Evolutionary conservation across 2,113 vertebrate genomes (phyloP), one percentile per base, ranked within the genome.

Genomic region (Hippocampus guttulatus): DNA sequence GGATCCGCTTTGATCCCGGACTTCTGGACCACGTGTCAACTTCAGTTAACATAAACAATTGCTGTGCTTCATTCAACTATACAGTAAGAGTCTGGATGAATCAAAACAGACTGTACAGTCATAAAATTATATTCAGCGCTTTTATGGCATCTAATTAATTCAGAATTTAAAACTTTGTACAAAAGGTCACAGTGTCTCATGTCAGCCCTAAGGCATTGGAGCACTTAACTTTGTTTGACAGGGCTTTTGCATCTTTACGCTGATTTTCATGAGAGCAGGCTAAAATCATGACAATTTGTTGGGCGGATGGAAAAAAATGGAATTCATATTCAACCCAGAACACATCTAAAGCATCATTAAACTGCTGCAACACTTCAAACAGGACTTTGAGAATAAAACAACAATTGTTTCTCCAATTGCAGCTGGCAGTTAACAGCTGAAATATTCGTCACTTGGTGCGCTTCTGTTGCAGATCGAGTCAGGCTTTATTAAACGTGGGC

Each of bases 341-440:
- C 68, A 75, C 27, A 61, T 69, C 72, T 71, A 33, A 40, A 71
- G 72, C 54, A 71, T 20, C 25, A 66, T 80, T 80, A 81, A 80
- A 84, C 64, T 74, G 79, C 69, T 57, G 40, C 74, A 71, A 68
- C 63, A 60, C 57, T 77, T 85, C 51, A 61, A 79, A 71, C 60
- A 60, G 12, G 52, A 40, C 72, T 67, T 43, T 40, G 62, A 33
- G 66, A 57, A 72, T 64, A 76, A 66, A 73, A 27, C 25, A 27
- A 27, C 25, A 85, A 52, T 65, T 58, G 52, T 67, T 70, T 77
- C 76, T 54, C 79, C 60, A 69, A 81, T 83, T 78, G 77, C n/a
- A 74, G 60, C 8, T 67, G 65, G 75, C 68, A 64, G 66, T 45
- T 64, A 81, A 83, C 62, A 1, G 2, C 38, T 43, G 11, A 60